Conservation (phyloP, 2,113 vertebrate species). For the Tyrannus savana region DNA sequence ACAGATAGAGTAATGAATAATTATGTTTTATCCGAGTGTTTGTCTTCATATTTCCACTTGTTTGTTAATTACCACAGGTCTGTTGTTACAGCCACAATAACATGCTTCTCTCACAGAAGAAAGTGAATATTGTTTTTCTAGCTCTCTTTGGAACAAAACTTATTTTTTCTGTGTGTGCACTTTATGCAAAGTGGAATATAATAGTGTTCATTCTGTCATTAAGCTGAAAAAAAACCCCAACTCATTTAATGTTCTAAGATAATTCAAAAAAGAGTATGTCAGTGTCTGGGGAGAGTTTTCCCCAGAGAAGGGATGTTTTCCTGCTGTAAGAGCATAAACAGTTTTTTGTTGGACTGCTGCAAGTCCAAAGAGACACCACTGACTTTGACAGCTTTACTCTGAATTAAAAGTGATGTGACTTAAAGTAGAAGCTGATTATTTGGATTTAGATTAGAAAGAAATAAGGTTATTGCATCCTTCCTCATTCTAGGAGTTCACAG, state of each 20-base stretch:
- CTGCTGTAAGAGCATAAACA: not conserved
- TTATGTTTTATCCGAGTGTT: not conserved
- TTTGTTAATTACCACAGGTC: not conserved
- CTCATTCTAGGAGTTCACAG: not conserved
- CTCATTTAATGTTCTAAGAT: not conserved
- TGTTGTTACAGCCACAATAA: not conserved
- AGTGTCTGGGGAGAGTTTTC: not conserved
- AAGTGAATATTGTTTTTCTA: not conserved
- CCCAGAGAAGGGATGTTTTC: not conserved
- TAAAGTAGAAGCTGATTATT: not conserved
- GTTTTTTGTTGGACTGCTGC: not conserved
- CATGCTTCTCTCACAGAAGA: not conserved
- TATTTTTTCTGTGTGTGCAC: not conserved
- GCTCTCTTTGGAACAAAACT: not conserved
- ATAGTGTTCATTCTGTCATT: not conserved
- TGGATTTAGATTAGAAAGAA: not conserved
- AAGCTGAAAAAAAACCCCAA: not conserved
- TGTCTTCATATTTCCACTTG: not conserved
- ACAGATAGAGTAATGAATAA: not conserved
- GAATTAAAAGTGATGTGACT: not conserved
- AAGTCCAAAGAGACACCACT: not conserved
- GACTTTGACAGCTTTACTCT: not conserved
- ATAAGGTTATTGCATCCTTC: not conserved
- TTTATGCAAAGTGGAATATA: not conserved
- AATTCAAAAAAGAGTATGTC: not conserved